Percentiles rank a stretch among this genome's conserved stretches.
Conservation (phyloP, 2,113 vertebrate species). For the Lasiurus borealis region DNA sequence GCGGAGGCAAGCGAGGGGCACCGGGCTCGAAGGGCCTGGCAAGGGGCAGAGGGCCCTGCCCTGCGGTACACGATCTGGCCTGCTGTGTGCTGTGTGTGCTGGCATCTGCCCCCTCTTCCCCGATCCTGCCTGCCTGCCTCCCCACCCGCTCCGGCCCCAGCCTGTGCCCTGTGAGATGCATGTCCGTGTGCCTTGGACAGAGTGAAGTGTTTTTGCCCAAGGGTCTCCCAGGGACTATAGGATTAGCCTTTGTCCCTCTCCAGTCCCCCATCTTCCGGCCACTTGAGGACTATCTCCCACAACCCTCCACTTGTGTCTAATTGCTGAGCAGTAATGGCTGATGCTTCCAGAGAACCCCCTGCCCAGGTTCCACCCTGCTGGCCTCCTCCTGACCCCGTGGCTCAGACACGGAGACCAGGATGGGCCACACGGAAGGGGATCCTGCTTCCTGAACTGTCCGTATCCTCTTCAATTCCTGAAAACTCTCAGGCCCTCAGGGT, state of each 20-base stretch:
- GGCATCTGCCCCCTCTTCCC: not conserved
- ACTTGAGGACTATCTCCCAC: not conserved
- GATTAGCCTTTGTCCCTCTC: not conserved
- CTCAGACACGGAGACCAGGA: not conserved
- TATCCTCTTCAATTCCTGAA: not conserved
- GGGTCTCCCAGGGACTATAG: rapidly evolving
- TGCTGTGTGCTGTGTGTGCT: conserved; percentile 68
- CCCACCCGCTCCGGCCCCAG: not conserved
- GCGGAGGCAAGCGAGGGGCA: conserved; percentile 81
- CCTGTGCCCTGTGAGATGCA: not conserved
- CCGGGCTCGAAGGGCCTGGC: conserved; percentile 85
- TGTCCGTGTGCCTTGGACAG: not conserved
- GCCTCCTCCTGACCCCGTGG: not conserved
- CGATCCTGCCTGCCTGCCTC: not conserved
- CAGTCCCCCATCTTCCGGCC: not conserved
- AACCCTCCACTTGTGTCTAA: no score
- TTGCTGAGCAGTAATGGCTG: not conserved
- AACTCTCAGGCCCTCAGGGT: not conserved
- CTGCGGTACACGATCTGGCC: conserved; percentile 89
- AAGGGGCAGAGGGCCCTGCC: conserved; percentile 86
- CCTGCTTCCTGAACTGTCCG: not conserved
- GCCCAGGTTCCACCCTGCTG: not conserved
- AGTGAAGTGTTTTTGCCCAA: not conserved
- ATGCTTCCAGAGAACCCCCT: not conserved
- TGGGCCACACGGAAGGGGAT: rapidly evolving